These are phyloP conservation scores for Meles meles DNA, from an alignment of 2,113 vertebrate species.

Conservation along the genomic window DNA sequence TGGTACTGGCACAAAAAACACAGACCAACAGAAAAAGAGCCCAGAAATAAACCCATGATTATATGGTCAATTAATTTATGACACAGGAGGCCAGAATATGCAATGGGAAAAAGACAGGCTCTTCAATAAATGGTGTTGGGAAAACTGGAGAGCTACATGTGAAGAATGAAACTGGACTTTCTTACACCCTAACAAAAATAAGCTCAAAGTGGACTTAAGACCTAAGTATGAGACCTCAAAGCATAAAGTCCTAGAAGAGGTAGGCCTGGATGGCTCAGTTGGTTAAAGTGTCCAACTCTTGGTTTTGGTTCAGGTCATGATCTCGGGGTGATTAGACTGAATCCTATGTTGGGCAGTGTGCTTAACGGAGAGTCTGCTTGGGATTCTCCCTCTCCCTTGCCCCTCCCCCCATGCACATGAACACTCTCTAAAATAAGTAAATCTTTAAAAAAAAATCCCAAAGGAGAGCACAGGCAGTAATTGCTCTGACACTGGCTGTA, in stretches of 20 bases:
- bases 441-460: background rate
- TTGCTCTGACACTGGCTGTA: background rate
- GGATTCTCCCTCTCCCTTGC: background rate
- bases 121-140: too few species aligned
- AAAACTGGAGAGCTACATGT: background rate
- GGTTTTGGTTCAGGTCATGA: background rate
- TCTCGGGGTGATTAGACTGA: background rate
- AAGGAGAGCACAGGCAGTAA: background rate
- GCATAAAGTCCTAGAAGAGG: background rate
- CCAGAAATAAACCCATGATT: too few species aligned
- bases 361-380: background rate
- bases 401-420: background rate
- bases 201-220: background rate
- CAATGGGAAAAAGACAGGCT: too few species aligned
- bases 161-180: background rate
- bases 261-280: background rate
- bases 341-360: background rate
- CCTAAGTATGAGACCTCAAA: background rate
- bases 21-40: too few species aligned
- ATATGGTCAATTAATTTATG: too few species aligned
- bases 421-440: background rate
- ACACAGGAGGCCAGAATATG: too few species aligned
- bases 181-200: background rate
- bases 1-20: too few species aligned
- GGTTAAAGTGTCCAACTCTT: background rate